Conservation (phyloP, 2,113 vertebrate genomes). For the Riparia riparia region DNA sequence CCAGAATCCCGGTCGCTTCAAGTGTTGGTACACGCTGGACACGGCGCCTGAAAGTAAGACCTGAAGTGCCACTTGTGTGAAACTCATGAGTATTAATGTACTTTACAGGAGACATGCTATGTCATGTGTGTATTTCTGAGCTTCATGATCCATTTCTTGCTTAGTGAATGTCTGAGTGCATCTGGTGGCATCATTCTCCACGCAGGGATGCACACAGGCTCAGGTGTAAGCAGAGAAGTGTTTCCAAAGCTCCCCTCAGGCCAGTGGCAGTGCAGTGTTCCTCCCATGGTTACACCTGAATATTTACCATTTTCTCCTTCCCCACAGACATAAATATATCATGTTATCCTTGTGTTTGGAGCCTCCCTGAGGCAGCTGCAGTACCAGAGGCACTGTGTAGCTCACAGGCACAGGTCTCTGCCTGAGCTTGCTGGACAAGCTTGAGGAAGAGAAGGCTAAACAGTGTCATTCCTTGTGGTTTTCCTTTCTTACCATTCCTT, state of each 20-base stretch:
- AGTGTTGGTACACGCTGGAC: slow-evolving; percentile 95
- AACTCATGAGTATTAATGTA: neutral
- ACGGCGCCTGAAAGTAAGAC: slow-evolving; percentile 84
- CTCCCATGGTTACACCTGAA: neutral
- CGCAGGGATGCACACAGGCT: neutral
- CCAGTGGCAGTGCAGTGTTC: neutral
- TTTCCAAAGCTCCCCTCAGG: neutral
- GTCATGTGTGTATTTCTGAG: neutral
- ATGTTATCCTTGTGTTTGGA: neutral
- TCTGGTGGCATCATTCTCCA: neutral
- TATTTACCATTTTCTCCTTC: neutral
- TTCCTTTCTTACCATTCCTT: neutral
- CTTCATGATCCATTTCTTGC: neutral
- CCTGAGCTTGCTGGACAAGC: neutral
- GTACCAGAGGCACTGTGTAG: neutral
- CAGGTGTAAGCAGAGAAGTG: neutral
- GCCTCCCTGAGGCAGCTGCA: neutral
- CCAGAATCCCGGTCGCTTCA: slow-evolving; percentile 83
- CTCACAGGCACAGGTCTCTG: neutral
- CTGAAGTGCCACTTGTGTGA: neutral
- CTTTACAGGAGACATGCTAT: neutral
- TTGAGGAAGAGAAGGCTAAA: neutral
- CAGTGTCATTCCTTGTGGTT: neutral
- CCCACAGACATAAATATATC: neutral
- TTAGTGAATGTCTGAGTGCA: neutral